Conservation (phyloP, 2,113 vertebrate genomes). For the western clawed frog (Xenopus tropicalis) region DNA sequence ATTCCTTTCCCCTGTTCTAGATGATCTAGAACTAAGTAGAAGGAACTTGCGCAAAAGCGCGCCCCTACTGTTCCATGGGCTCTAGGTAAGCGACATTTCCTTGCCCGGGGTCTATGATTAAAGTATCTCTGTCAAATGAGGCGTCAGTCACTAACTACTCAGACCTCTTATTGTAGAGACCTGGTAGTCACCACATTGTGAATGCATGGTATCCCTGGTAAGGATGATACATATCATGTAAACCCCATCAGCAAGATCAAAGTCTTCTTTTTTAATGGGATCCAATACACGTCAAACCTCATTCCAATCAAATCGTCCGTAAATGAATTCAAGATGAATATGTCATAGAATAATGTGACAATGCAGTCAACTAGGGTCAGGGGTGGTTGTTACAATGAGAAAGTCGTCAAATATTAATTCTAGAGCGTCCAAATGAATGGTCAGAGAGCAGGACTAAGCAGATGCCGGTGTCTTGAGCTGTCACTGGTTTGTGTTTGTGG, state of each 20-base stretch:
- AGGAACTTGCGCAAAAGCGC: background rate
- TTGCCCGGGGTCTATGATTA: constrained; percentile 52
- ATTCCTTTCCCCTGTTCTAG: background rate
- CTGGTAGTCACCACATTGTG: constrained; percentile 55
- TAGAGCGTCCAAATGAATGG: constrained; percentile 70
- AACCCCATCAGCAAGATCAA: constrained; percentile 76
- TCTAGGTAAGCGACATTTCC: constrained; percentile 5
- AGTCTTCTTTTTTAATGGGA: constrained; percentile 72
- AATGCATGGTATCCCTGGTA: constrained; percentile 67
- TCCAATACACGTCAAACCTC: constrained; percentile 75
- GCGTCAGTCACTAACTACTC: constrained; percentile 69
- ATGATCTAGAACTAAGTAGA: background rate
- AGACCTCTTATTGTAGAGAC: constrained; percentile 62
- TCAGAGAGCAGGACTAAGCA: constrained; percentile 65
- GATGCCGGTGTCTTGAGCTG: constrained; percentile 60
- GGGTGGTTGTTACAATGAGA: constrained; percentile 75
- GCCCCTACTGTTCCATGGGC: background rate
- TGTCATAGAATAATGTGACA: constrained; percentile 80
- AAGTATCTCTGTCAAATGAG: constrained; percentile 71
- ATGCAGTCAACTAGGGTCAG: constrained; percentile 73
- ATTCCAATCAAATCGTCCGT: constrained; percentile 77
- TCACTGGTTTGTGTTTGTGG: constrained; percentile 65
- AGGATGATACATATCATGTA: constrained; percentile 76
- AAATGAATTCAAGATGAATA: constrained; percentile 80
- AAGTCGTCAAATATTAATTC: constrained; percentile 80